Base-by-base conservation (phyloP, 2,888 invertebrate genomes). In the Baronia brevicornis region DNA sequence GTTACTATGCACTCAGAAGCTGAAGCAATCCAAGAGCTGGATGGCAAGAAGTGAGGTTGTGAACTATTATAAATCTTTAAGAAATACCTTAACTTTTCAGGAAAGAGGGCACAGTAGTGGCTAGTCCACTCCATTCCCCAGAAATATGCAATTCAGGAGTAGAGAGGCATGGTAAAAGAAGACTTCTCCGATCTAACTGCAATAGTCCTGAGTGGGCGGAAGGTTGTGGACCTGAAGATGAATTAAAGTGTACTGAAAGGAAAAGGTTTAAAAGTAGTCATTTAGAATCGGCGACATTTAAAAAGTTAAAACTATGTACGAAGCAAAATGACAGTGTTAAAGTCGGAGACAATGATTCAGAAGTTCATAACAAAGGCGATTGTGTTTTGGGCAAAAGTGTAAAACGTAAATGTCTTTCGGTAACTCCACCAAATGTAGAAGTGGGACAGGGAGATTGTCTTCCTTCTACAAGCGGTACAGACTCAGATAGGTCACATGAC, bases 151-250 rank as follows among this genome's bases (percentile, higher is more conserved):
- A 31, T 15, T 46, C 53, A 5, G 60, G 46, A 36, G 50, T 41
- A 33, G 56, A 60, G 36, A 59, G 54, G 46, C 43, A 53, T 43
- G 46, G 54, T 25, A 77, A 68, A 54, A 67, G 68, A 41, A 59
- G 61, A 41, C 41, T 62, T 15, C 47, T 71, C 1, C 51, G 60
- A 18, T 62, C 69, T 1, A 58, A 46, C 28, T 64, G 71, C 43
- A 51, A 44, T n/a, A 84, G 82, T 38, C 80, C 82, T 9, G 67
- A 79, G 39, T 84, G 82, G 82, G 79, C 74, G 4, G 72, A 74
- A 31, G 75, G 73, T 10, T 77, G 77, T 46, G 50, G 58, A 29
- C 68, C 71, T 23, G 50, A 47, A 29, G 58, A 68, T n/a, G 63
- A 66, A 19, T 31, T 33, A 9, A 43, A 46, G 35, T 26, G 34